A percentile compares a stretch with the other conserved stretches of the same genome.
Conservation (phyloP, 92 coral and sea anemone species). For the Pocillopora grandis region DNA sequence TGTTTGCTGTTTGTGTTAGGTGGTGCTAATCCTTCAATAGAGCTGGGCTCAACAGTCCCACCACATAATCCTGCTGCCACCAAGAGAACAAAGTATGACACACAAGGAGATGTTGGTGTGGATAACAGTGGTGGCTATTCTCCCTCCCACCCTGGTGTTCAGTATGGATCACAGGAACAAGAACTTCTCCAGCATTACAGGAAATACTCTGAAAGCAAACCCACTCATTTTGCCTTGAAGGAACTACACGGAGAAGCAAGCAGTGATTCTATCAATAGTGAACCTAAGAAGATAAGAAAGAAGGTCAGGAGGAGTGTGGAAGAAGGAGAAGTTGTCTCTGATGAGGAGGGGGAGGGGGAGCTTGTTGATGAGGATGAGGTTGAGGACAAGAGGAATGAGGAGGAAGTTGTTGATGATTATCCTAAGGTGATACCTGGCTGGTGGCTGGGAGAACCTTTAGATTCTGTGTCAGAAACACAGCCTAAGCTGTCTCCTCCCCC, state of each 20-base stretch:
- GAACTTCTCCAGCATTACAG: conserved; percentile 66
- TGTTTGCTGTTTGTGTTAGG: conserved; percentile 22
- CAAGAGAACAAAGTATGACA: conserved; percentile 42
- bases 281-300: neutral
- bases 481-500: conserved; percentile 81
- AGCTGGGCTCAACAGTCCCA: conserved; percentile 34
- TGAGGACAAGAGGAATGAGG: conserved; percentile 33
- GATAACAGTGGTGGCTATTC: conserved; percentile 71
- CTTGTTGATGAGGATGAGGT: conserved; percentile 22
- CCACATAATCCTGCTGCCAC: neutral
- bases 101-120: conserved; percentile 10
- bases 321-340: conserved; percentile 55
- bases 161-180: conserved; percentile 65
- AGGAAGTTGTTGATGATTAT: conserved; percentile 39
- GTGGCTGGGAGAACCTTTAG: conserved; percentile 89
- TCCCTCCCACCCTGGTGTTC: conserved; percentile 77
- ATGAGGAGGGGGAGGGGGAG: conserved; percentile 50
- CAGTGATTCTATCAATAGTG: conserved; percentile 14
- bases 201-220: conserved; percentile 21
- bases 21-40: conserved; percentile 26
- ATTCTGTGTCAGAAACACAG: conserved; percentile 30
- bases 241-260: neutral
- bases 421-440: conserved; percentile 55
- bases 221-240: neutral
- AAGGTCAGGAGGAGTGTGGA: conserved; percentile 34